Conservation (phyloP, 2,797 vertebrate genomes). For the Enteromius fasciolatus region DNA sequence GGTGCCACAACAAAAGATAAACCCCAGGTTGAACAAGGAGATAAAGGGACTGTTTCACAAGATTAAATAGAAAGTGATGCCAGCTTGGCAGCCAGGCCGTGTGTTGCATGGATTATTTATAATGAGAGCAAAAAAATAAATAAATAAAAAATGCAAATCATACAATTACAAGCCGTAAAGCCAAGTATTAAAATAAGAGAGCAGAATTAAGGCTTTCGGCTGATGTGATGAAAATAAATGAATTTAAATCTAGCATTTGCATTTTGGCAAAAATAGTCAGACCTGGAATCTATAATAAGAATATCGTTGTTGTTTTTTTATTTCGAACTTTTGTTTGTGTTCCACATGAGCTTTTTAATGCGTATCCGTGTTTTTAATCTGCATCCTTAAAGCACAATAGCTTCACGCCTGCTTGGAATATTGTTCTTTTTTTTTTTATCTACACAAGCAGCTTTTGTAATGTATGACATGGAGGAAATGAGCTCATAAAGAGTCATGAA, state of each 20-base stretch:
- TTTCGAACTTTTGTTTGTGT: conserved; percentile 21
- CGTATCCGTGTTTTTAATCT: neutral
- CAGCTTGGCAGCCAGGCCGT: conserved; percentile 59
- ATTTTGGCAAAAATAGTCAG: conserved; percentile 48
- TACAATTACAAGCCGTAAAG: conserved; percentile 71
- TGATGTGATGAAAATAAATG: conserved; percentile 67
- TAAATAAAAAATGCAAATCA: conserved; percentile 68
- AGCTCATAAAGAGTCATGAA: conserved; percentile 28
- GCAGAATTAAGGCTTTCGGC: conserved; percentile 67
- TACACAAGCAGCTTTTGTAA: conserved; percentile 25
- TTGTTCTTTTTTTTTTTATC: neutral
- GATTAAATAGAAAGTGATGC: conserved; percentile 64
- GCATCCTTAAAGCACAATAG: neutral
- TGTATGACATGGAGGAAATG: conserved; percentile 9
- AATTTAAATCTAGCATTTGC: conserved; percentile 58
- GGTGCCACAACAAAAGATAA: conserved; percentile 60
- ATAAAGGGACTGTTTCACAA: conserved; percentile 66
- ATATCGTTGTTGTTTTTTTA: neutral
- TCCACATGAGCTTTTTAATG: neutral
- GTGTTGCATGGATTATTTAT: conserved; percentile 65
- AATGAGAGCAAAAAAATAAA: conserved; percentile 58
- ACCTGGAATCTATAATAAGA: neutral
- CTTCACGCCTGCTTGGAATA: conserved; percentile 10
- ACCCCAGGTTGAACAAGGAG: conserved; percentile 60
- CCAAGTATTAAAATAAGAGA: conserved; percentile 65